Evolutionary conservation across 2,113 vertebrate species (phyloP), one percentile per base, ranked within the genome.

Genomic region (Carollia perspicillata): DNA sequence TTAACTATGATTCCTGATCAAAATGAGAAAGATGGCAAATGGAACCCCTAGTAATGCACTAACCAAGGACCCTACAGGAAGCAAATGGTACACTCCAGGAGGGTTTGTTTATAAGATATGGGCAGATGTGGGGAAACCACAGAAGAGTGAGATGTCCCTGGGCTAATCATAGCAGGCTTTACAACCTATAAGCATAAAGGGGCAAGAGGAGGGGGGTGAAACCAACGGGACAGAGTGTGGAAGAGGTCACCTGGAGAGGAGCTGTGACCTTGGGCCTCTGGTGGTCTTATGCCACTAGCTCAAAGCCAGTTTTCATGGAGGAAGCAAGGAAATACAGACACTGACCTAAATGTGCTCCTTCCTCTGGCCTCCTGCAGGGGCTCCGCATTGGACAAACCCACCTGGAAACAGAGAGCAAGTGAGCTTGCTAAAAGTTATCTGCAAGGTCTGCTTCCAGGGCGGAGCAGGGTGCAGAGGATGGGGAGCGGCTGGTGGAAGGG

Each of bases 1-100:
- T 33, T 8, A 40, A n/a, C 20, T 91, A 12, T 35, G 37, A 66
- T 63, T 94, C 65, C 81, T 90, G 1, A 42, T 16, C 28, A 51
- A 84, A 66, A 74, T 85, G 5, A n/a, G 8, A 95, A 18, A 35
- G 2, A 89, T 23, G 44, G 18, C 80, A 96, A 92, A 92, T 69
- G 0, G 79, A 93, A 10, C 4, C 60, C 1, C 74, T 79, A 30
- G 20, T 14, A 22, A 14, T 55, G 2, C 17, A 87, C 9, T 30
- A 90, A 2, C 65, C 33, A 18, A 23, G 65, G 30, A 6, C 35
- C 35, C 9, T 8, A 26, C 1, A n/a, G 37, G 35, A 78, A 71
- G 40, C 20, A 33, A 28, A 26, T 30, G 18, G n/a, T 23, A 35
- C 2, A 10, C 35, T 68, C 47, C 23, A 40, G 47, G 10, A 37